Evolutionary conservation across 2,888 invertebrate genomes (phyloP), one percentile per base, ranked within the genome.

Genomic region (Lottia gigantea): DNA sequence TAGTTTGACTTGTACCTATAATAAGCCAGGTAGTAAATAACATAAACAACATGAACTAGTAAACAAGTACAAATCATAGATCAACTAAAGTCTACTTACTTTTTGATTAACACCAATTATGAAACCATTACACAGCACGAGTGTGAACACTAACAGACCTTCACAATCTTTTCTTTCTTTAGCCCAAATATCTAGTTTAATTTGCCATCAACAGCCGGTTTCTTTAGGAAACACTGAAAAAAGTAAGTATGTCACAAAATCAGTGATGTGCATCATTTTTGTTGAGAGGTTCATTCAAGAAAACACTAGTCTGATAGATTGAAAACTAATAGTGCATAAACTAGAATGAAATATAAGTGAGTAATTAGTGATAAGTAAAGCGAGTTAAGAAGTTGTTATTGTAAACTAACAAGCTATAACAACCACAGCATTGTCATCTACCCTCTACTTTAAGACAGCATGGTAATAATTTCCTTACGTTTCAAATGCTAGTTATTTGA

Each of bases 31-130:
- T 40, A 40, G 23, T 55, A 55, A 55, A 55, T 23, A 55, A 55
- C 55, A 23, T 55, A 55, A 55, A 55, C 55, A 55, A 55, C 55
- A 11, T 40, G 40, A 40, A 40, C 40, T 40, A 40, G 40, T 40
- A 40, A 40, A 23, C 55, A 11, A 23, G 55, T 55, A 19, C 55
- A 55, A 55, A 55, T 55, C 23, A 55, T 23, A 55, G 55, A 19
- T 55, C 23, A 23, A 55, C 55, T 55, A 23, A 55, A 40, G 19
- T 23, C 55, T 55, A 55, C 55, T 55, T 55, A 55, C 55, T 55
- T 55, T 55, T 55, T 55, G 55, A 55, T 55, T 55, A 55, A 23
- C 55, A 55, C 55, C 55, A 55, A 55, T 55, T 55, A 55, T 55
- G 55, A 55, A 55, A 55, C 55, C 55, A 55, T 55, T 55, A 55